These are phyloP conservation scores for Oryctes rhinoceros DNA, from an alignment of 1,140 invertebrate species.

Conservation along the genomic window DNA sequence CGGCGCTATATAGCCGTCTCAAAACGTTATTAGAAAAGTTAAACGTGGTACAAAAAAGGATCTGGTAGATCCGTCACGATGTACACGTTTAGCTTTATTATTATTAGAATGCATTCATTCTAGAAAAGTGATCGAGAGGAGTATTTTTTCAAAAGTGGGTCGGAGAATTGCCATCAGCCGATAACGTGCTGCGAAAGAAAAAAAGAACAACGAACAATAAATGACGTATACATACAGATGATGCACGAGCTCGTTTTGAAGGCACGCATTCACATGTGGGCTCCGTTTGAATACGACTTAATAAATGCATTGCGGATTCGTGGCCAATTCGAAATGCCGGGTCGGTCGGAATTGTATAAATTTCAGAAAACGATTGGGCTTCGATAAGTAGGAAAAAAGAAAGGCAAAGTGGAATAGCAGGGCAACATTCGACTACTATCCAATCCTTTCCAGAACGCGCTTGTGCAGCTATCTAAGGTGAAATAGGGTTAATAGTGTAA, in stretches of 20 bases:
- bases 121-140: neutral
- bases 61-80: neutral
- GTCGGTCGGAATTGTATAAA: constrained; percentile 2
- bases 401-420: constrained; percentile 13
- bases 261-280: neutral
- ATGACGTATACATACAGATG: neutral
- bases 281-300: neutral
- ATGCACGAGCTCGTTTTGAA: neutral
- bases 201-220: constrained; percentile 14
- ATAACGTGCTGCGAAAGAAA: neutral
- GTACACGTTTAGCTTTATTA: neutral
- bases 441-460: constrained; percentile 7
- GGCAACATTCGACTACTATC: neutral
- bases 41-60: neutral
- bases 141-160: constrained; percentile 22
- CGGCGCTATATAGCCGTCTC: neutral
- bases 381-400: constrained; percentile 18
- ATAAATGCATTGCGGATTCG: neutral
- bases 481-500: constrained; percentile 22
- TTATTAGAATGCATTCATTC: constrained; percentile 3
- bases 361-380: constrained; percentile 3
- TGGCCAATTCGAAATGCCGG: neutral
- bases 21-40: neutral
- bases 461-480: constrained; percentile 8
- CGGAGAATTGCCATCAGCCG: constrained; percentile 6